Conservation (phyloP, 1,140 invertebrate species). For the Ectropis grisescens region DNA sequence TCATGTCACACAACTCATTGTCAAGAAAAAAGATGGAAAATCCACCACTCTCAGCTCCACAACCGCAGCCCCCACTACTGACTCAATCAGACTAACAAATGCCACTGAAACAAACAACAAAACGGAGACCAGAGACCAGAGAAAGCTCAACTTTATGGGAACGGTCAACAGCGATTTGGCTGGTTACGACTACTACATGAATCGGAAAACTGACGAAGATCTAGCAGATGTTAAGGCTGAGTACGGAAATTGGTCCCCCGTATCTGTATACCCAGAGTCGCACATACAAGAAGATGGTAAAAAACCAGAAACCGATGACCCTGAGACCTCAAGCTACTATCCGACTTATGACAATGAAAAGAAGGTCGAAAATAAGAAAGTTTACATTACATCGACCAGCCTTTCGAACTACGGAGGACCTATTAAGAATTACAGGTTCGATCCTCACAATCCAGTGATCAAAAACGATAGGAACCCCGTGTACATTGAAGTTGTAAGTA, state of each 20-base stretch:
- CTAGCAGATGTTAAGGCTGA: conserved; percentile 59
- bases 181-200: conserved; percentile 62
- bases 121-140: conserved; percentile 52
- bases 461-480: conserved; percentile 69
- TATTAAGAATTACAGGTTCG: conserved; percentile 54
- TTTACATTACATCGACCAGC: conserved; percentile 66
- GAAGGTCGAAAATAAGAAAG: conserved; percentile 54
- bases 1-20: conserved; percentile 80
- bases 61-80: conserved; percentile 37
- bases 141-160: conserved; percentile 47
- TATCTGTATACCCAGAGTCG: conserved; percentile 61
- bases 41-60: conserved; percentile 38
- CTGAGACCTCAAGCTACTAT: conserved; percentile 53
- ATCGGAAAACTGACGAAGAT: conserved; percentile 50
- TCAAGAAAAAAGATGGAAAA: conserved; percentile 77
- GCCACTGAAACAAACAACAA: conserved; percentile 44
- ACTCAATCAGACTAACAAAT: conserved; percentile 30
- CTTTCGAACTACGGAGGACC: conserved; percentile 49
- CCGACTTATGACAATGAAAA: conserved; percentile 61
- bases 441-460: conserved; percentile 59
- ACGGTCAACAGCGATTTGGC: conserved; percentile 48
- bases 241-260: conserved; percentile 68
- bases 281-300: conserved; percentile 54
- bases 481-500: conserved; percentile 66
- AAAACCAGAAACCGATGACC: conserved; percentile 40